A percentile compares a stretch with the other conserved stretches of the same genome.
Conservation (phyloP, 2,888 invertebrate genomes). For the Villa cingulata region DNA sequence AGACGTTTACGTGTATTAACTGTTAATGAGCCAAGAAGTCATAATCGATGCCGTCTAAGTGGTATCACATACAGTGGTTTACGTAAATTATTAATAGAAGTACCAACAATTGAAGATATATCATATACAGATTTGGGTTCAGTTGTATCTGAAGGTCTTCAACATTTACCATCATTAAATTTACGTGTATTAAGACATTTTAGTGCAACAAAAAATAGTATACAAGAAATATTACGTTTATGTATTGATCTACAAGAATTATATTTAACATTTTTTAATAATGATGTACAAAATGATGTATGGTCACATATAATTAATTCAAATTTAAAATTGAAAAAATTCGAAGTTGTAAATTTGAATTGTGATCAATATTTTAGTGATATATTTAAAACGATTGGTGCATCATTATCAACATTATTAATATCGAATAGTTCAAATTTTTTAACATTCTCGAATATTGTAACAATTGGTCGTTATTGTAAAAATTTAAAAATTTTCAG, state of each 20-base stretch:
- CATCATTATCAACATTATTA: conserved; percentile 8
- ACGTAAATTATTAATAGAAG: conserved; percentile 10
- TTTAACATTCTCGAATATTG: conserved; percentile 11
- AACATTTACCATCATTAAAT: conserved; percentile 9
- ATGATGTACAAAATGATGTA: conserved; percentile 8
- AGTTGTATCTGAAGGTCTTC: conserved; percentile 11
- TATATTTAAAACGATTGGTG: conserved; percentile 11
- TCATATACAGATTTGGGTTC: conserved; percentile 15
- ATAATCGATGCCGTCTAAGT: conserved; percentile 7
- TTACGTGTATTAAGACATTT: conserved; percentile 14
- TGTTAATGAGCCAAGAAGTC: conserved; percentile 15
- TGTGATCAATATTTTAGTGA: conserved; percentile 9
- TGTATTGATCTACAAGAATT: conserved; percentile 10
- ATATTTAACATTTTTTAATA: conserved; percentile 13
- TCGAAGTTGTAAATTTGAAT: conserved; percentile 13
- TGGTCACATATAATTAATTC: conserved; percentile 10
- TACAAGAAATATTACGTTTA: conserved; percentile 11
- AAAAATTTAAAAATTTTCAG: conserved; percentile 11
- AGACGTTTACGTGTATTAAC: conserved; percentile 11
- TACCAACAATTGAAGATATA: conserved; percentile 14
- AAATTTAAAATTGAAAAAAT: conserved; percentile 5
- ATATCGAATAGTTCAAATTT: conserved; percentile 8
- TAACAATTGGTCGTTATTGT: conserved; percentile 12
- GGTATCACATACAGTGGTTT: conserved; percentile 14
- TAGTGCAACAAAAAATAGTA: conserved; percentile 11